Evolutionary conservation across 1,140 invertebrate species (phyloP).

Genomic region (Drosophila dunni): DNA sequence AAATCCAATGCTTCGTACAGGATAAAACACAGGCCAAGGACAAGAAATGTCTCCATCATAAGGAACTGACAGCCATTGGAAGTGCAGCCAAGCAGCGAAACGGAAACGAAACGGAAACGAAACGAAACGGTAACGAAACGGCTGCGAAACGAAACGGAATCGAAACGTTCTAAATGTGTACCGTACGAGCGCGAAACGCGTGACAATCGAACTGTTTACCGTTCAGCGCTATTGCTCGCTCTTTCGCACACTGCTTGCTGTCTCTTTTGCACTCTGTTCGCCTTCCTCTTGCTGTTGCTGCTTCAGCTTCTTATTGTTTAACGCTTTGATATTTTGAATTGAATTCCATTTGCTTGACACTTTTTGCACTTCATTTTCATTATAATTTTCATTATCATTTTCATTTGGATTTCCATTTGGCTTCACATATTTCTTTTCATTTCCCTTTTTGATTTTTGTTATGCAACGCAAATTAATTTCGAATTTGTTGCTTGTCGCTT

Average conservation of each 20-base stretch:
- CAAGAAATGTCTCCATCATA: conserved; percentile 85
- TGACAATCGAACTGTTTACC: conserved; percentile 3
- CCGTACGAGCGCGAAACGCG: neutral
- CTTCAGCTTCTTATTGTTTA: conserved; percentile 23
- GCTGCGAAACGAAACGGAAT: neutral
- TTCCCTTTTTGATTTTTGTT: conserved; percentile 48
- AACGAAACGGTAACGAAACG: conserved; percentile 1
- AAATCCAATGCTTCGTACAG: conserved; percentile 85
- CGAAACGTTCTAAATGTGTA: neutral
- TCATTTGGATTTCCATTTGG: conserved; percentile 24
- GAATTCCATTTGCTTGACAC: conserved; percentile 58
- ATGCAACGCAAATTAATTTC: conserved; percentile 73
- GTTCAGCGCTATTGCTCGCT: neutral
- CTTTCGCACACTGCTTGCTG: neutral
- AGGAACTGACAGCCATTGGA: conserved; percentile 78
- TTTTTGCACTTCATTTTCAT: conserved; percentile 76
- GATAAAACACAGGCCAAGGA: conserved; percentile 85
- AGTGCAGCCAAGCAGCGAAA: conserved; percentile 45
- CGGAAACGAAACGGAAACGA: conserved; percentile 21
- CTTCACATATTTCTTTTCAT: conserved; percentile 32
- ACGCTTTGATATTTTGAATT: conserved; percentile 42
- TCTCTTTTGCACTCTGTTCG: conserved; percentile 11
- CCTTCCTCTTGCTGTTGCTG: conserved; percentile 41
- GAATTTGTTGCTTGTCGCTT: conserved; percentile 58
- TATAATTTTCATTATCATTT: conserved; percentile 44